These are phyloP conservation scores for Burhinus oedicnemus DNA, from an alignment of 2,113 vertebrate species.

Conservation along the genomic window DNA sequence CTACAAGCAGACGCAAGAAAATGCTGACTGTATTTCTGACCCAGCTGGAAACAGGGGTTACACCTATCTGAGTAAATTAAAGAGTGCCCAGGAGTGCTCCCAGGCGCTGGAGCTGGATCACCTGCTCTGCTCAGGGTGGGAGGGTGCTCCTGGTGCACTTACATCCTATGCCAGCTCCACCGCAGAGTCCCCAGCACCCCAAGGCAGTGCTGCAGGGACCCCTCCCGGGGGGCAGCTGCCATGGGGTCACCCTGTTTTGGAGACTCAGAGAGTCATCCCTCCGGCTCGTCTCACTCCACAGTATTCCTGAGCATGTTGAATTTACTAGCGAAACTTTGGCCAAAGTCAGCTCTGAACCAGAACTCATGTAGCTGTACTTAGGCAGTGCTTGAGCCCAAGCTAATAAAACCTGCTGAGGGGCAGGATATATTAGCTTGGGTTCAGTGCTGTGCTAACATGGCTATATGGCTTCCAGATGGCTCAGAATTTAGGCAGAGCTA, in stretches of 20 bases:
- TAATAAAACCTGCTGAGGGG: slow-evolving; percentile 71
- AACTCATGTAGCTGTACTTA: slow-evolving; percentile 37
- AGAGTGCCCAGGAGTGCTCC: background rate
- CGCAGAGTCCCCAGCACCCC: background rate
- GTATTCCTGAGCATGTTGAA: background rate
- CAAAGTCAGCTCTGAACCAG: slow-evolving; percentile 55
- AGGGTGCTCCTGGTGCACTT: background rate
- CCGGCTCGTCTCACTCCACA: background rate
- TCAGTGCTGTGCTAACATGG: slow-evolving; percentile 62
- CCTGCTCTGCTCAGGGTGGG: accelerated
- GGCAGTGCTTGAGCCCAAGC: slow-evolving; percentile 44
- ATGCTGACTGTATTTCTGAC: background rate
- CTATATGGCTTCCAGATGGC: slow-evolving; percentile 66
- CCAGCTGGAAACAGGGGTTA: background rate
- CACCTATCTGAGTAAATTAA: background rate
- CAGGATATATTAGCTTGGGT: slow-evolving; percentile 58
- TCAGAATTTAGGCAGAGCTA: slow-evolving; percentile 36
- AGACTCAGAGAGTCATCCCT: background rate
- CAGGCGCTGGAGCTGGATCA: background rate
- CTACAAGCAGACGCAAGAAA: background rate
- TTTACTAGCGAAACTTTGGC: slow-evolving; percentile 29
- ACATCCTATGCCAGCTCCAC: background rate
- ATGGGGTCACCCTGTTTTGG: background rate
- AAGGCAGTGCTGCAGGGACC: background rate
- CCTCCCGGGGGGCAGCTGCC: background rate